Conservation (phyloP, 2,113 vertebrate genomes). For the Psittacula cyanocephala region DNA sequence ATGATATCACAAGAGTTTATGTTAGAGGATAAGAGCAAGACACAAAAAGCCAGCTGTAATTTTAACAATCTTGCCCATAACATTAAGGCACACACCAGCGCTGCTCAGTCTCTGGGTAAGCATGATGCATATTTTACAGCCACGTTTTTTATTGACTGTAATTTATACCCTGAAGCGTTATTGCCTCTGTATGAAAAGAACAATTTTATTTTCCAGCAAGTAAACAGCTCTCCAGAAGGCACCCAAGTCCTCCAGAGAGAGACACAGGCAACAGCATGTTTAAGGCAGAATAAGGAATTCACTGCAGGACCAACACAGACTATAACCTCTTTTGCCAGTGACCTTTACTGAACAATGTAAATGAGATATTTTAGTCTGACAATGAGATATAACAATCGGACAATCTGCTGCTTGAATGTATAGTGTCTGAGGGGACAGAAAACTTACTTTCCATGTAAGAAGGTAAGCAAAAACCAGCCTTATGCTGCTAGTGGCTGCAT, state of each 20-base stretch:
- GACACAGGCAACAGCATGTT: background rate
- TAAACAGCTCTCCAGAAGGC: conserved; percentile 5
- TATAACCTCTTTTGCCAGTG: background rate
- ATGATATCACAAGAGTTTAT: background rate
- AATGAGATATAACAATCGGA: background rate
- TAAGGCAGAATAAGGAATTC: conserved; percentile 3
- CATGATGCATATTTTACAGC: conserved; percentile 3
- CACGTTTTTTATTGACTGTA: background rate
- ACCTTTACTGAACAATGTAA: background rate
- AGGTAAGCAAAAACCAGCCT: background rate
- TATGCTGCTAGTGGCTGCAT: background rate
- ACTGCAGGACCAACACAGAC: background rate
- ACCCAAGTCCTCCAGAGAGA: background rate
- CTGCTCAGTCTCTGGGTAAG: background rate
- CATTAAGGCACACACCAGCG: background rate
- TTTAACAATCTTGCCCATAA: background rate
- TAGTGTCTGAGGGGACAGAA: background rate
- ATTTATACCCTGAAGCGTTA: conserved; percentile 11
- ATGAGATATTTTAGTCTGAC: background rate
- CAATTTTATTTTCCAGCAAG: background rate
- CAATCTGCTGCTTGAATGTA: background rate
- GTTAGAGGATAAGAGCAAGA: background rate
- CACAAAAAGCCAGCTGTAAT: conserved; percentile 34
- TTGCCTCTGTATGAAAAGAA: background rate
- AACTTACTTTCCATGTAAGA: background rate